These are phyloP conservation scores for Panopea generosa DNA, from an alignment of 2,888 invertebrate genomes.

Conservation along the genomic window DNA sequence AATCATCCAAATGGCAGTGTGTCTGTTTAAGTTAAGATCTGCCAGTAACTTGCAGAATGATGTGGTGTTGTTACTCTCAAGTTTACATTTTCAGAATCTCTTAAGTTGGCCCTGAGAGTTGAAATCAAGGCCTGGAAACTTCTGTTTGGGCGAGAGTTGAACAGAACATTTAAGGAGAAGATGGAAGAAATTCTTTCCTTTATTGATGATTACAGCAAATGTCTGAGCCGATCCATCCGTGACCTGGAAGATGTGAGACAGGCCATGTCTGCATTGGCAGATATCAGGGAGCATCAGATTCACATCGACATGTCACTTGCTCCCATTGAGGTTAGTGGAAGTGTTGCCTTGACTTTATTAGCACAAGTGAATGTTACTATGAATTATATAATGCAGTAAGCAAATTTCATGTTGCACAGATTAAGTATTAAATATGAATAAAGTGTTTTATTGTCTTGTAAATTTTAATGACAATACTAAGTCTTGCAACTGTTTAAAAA, in stretches of 20 bases:
- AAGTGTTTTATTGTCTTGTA: too few relatives aligned
- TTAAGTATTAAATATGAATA: too few relatives aligned
- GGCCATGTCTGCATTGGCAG: slow-evolving; percentile 92
- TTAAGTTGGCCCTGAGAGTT: slow-evolving; percentile 87
- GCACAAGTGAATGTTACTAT: background rate
- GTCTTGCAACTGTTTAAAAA: too few relatives aligned
- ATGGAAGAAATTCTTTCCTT: slow-evolving; percentile 91
- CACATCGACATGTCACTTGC: slow-evolving; percentile 90
- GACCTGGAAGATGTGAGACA: slow-evolving; percentile 89
- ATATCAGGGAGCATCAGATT: slow-evolving; percentile 89
- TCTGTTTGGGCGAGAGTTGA: slow-evolving; percentile 90
- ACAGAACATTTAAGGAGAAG: slow-evolving; percentile 90
- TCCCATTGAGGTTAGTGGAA: slow-evolving; percentile 88
- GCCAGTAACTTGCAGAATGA: too few relatives aligned
- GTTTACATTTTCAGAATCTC: slow-evolving; percentile 79
- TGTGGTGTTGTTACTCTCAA: too few relatives aligned
- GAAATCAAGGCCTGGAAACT: slow-evolving; percentile 94
- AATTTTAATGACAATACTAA: too few relatives aligned
- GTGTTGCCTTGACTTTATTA: background rate
- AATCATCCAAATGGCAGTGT: too few relatives aligned
- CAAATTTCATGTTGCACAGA: too few relatives aligned
- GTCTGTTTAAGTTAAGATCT: too few relatives aligned
- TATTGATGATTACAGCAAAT: slow-evolving; percentile 91
- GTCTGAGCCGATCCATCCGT: slow-evolving; percentile 88
- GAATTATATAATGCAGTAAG: too few relatives aligned